These are phyloP conservation scores for Scleropages formosus DNA, from an alignment of 2,797 vertebrate species.

Conservation along the genomic window DNA sequence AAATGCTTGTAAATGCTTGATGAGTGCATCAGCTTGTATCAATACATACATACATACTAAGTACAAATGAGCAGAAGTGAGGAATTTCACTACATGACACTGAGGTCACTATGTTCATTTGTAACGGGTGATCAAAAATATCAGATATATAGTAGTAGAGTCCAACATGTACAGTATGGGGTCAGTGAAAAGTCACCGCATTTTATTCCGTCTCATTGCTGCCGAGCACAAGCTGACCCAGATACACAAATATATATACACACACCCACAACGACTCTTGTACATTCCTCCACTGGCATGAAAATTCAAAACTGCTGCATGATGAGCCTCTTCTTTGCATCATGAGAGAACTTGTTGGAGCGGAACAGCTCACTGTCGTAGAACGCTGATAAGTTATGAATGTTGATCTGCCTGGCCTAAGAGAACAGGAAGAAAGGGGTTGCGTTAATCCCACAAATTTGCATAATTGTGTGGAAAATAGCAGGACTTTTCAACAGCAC, in stretches of 20 bases:
- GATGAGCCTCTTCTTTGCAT: conserved; percentile 86
- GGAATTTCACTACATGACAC: not conserved
- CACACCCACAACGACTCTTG: conserved; percentile 8
- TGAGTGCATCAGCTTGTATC: no score
- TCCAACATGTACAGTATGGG: conserved; percentile 3
- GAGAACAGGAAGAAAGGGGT: not conserved
- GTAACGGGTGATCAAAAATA: not conserved
- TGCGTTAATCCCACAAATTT: not conserved
- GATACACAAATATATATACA: conserved; percentile 65
- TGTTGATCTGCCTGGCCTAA: conserved; percentile 92
- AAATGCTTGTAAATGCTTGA: no score
- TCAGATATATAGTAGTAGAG: not conserved
- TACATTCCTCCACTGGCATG: not conserved
- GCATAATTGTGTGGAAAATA: not conserved
- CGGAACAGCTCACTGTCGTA: conserved; percentile 88
- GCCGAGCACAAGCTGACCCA: conserved; percentile 27
- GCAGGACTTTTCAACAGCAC: not conserved
- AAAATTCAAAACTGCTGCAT: conserved; percentile 82
- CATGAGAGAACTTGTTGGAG: conserved; percentile 84
- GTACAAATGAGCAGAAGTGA: not conserved
- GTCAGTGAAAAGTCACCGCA: not conserved
- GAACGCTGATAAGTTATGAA: conserved; percentile 88
- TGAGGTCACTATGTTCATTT: not conserved
- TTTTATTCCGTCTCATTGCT: not conserved
- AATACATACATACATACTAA: not conserved